phyloP scores from a whole-genome alignment of 1,140 invertebrate genomes.

The honey bee (Apis mellifera) region DNA sequence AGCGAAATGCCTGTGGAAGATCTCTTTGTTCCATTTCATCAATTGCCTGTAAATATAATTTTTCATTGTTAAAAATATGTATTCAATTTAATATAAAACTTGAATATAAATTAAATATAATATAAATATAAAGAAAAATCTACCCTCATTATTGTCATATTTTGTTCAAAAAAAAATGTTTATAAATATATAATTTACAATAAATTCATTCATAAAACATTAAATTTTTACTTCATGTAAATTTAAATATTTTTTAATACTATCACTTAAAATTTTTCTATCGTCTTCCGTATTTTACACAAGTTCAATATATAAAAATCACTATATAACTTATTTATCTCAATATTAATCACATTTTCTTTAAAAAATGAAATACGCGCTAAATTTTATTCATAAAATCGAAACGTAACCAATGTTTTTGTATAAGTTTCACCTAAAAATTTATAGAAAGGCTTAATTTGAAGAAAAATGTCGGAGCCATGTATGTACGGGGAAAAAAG shows the following conservation, averaged over 20 bases:
- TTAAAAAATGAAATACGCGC: slow-evolving; percentile 51
- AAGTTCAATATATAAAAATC: slow-evolving; percentile 33
- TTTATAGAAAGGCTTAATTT: slow-evolving; percentile 34
- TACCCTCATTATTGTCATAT: slow-evolving; percentile 45
- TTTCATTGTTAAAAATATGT: background rate
- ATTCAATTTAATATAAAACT: background rate
- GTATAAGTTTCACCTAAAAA: slow-evolving; percentile 22
- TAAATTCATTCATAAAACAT: slow-evolving; percentile 18
- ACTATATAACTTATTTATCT: slow-evolving; percentile 26
- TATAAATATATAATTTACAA: background rate
- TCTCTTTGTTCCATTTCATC: slow-evolving; percentile 86
- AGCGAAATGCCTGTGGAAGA: slow-evolving; percentile 87
- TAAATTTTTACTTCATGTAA: slow-evolving; percentile 3
- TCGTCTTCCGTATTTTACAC: slow-evolving; percentile 21
- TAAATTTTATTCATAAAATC: slow-evolving; percentile 53
- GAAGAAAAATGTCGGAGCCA: slow-evolving; percentile 77
- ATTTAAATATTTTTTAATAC: background rate
- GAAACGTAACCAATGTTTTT: slow-evolving; percentile 47
- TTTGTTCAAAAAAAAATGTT: slow-evolving; percentile 16
- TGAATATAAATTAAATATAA: background rate
- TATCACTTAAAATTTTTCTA: slow-evolving; percentile 17
- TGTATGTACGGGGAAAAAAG: slow-evolving; percentile 78
- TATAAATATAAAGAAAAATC: background rate
- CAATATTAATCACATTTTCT: slow-evolving; percentile 18
- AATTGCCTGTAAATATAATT: slow-evolving; percentile 79